Conservation (phyloP, 2,888 invertebrate genomes). For the Pteria penguin region DNA sequence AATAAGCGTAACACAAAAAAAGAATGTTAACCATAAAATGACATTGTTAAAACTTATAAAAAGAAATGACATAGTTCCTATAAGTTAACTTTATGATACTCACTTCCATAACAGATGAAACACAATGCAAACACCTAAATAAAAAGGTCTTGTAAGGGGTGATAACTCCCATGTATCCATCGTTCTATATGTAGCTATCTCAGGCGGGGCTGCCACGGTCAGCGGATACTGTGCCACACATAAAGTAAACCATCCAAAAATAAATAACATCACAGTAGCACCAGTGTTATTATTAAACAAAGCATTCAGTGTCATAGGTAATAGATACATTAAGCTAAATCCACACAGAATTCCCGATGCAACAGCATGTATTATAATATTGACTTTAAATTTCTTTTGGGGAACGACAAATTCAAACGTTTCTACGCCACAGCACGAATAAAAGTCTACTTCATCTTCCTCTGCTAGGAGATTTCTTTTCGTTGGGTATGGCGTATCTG, state of each 20-base stretch:
- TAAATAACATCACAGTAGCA: slow-evolving; percentile 69
- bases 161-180: slow-evolving; percentile 73
- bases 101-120: slow-evolving; percentile 74
- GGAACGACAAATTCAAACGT: slow-evolving; percentile 75
- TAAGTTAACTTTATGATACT: too few relatives aligned
- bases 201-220: slow-evolving; percentile 74
- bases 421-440: slow-evolving; percentile 75
- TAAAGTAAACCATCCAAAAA: slow-evolving; percentile 75
- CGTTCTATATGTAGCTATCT: slow-evolving; percentile 75
- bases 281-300: slow-evolving; percentile 69
- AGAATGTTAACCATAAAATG: too few relatives aligned
- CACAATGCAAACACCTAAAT: slow-evolving; percentile 69
- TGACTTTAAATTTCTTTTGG: slow-evolving; percentile 72
- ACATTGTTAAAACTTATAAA: too few relatives aligned
- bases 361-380: slow-evolving; percentile 72
- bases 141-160: slow-evolving; percentile 73
- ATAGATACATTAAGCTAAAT: slow-evolving; percentile 69
- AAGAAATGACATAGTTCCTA: too few relatives aligned
- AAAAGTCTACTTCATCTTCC: slow-evolving; percentile 76
- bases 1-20: too few relatives aligned
- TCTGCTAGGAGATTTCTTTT: slow-evolving; percentile 71
- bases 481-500: slow-evolving; percentile 38
- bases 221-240: slow-evolving; percentile 75
- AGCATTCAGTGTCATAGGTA: slow-evolving; percentile 70
- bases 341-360: slow-evolving; percentile 71